Conservation (phyloP, 2,888 invertebrate genomes). For the Andrena praecox region DNA sequence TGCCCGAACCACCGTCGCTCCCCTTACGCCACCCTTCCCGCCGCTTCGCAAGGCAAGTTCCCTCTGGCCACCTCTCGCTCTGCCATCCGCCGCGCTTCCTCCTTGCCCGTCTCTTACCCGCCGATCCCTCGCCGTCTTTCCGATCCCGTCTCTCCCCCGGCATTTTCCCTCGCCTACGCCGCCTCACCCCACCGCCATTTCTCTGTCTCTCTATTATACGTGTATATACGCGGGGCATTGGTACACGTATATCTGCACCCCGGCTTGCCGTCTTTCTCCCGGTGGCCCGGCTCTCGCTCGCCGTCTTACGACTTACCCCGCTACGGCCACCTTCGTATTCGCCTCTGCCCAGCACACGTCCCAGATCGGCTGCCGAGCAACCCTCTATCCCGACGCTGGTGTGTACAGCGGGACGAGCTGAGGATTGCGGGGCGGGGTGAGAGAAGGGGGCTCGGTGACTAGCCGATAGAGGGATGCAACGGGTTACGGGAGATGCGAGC, state of each 20-base stretch:
- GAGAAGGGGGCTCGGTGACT: slow-evolving; percentile 30
- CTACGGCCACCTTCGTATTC: slow-evolving; percentile 67
- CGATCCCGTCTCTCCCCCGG: slow-evolving; percentile 61
- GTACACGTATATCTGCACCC: slow-evolving; percentile 51
- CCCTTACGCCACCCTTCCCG: slow-evolving; percentile 20
- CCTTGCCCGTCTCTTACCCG: slow-evolving; percentile 62
- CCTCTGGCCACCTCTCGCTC: slow-evolving; percentile 49
- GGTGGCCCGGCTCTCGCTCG: slow-evolving; percentile 53
- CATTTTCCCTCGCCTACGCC: slow-evolving; percentile 25
- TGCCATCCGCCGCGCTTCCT: slow-evolving; percentile 45
- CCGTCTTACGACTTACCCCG: slow-evolving; percentile 67
- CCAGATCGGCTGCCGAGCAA: slow-evolving; percentile 77
- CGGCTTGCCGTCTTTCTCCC: slow-evolving; percentile 62
- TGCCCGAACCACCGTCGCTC: slow-evolving; percentile 61
- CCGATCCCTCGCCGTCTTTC: slow-evolving; percentile 71
- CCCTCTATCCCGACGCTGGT: slow-evolving; percentile 70
- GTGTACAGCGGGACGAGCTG: slow-evolving; percentile 57
- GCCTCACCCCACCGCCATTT: slow-evolving; percentile 23
- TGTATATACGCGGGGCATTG: slow-evolving; percentile 47
- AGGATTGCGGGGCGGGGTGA: neutral
- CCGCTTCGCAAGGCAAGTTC: neutral
- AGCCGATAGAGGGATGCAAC: slow-evolving; percentile 70
- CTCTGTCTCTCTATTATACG: slow-evolving; percentile 66
- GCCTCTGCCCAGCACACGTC: slow-evolving; percentile 79
- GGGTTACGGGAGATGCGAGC: slow-evolving; percentile 68